phyloP scores from a whole-genome alignment of 2,113 vertebrate genomes.

The Peucedramus taeniatus region DNA sequence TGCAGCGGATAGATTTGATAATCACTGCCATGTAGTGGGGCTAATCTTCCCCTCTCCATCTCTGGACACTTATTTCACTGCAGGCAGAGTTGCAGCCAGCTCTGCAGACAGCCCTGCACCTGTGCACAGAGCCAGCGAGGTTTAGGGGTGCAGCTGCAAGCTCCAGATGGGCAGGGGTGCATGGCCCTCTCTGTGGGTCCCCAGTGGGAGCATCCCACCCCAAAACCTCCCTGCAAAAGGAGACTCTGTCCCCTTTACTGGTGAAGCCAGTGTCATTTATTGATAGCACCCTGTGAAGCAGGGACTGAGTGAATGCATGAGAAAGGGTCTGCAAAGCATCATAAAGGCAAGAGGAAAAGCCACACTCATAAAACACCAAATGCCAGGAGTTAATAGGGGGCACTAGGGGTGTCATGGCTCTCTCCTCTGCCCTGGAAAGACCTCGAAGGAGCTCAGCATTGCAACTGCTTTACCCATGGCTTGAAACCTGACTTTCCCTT shows the following conservation, averaged over 20 bases:
- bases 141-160: not conserved
- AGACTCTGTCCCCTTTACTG: fast-evolving
- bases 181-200: fast-evolving
- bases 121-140: fast-evolving
- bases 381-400: not conserved
- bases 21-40: not conserved
- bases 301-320: not conserved
- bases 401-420: not conserved
- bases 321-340: not conserved
- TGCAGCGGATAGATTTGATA: not conserved
- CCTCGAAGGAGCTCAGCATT: not conserved
- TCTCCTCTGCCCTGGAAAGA: not conserved
- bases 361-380: not conserved
- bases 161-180: not conserved
- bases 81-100: not conserved
- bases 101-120: not conserved
- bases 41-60: not conserved
- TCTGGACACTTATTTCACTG: not conserved
- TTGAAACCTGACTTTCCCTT: fast-evolving
- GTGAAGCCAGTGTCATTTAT: not conserved
- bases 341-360: slow-evolving; percentile 15
- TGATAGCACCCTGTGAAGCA: not conserved
- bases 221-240: not conserved
- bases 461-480: fast-evolving
- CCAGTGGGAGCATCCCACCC: not conserved